phyloP scores from a whole-genome alignment of 64 coral and sea anemone genomes.

The Actinia equina region DNA sequence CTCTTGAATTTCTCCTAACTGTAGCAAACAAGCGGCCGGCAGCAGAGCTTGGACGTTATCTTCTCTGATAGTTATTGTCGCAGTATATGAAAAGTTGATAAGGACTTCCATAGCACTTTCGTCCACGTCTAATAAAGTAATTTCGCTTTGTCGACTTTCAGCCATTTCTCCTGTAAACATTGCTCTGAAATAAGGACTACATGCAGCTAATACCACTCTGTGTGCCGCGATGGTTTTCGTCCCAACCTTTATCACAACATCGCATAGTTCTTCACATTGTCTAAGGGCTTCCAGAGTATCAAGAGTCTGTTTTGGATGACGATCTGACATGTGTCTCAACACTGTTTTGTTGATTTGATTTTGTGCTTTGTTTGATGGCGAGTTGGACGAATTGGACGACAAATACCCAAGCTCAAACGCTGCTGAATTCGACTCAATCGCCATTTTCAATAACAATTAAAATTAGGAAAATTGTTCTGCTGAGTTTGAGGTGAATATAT shows the following conservation, averaged over 20 bases:
- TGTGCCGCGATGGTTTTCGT: constrained; percentile 70
- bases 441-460: background rate
- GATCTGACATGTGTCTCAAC: constrained; percentile 90
- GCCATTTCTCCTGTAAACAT: constrained; percentile 95
- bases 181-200: constrained; percentile 91
- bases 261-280: constrained; percentile 79
- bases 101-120: constrained; percentile 93
- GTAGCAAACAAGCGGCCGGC: constrained; percentile 93
- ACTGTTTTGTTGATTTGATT: constrained; percentile 58
- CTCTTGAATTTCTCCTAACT: constrained; percentile 96
- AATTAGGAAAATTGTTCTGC: background rate
- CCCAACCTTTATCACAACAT: constrained; percentile 94
- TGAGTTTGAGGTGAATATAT: background rate
- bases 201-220: constrained; percentile 87
- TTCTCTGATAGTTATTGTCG: constrained; percentile 82
- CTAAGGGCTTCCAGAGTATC: constrained; percentile 84
- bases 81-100: constrained; percentile 87
- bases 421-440: constrained; percentile 8
- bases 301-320: constrained; percentile 92
- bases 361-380: constrained; percentile 4
- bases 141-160: constrained; percentile 91
- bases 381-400: constrained; percentile 8
- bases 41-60: constrained; percentile 90
- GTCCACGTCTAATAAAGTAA: constrained; percentile 89
- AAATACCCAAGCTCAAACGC: constrained; percentile 34